Evolutionary conservation across 2,113 vertebrate genomes (phyloP).

Genomic region (Aphyosemion australe): DNA sequence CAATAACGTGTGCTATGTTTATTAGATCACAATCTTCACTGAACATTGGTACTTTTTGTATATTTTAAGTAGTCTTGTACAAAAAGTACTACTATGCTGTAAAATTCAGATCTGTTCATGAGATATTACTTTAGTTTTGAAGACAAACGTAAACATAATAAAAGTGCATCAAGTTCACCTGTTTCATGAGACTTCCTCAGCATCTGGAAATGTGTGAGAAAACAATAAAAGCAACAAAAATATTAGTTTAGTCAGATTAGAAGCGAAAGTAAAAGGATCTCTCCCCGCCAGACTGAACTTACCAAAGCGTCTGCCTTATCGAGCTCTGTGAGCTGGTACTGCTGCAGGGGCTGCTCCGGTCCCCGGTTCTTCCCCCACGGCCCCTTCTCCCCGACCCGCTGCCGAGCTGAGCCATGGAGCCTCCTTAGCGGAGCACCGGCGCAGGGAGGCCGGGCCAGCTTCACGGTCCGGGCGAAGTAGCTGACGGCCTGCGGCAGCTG

Average conservation of each 20-base stretch:
- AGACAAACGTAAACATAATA: too few relatives aligned
- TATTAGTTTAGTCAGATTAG: not conserved
- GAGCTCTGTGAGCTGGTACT: slow-evolving; percentile 69
- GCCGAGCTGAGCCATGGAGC: slow-evolving; percentile 53
- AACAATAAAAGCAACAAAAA: not conserved
- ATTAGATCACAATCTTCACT: too few relatives aligned
- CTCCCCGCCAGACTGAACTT: not conserved
- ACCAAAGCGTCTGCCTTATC: slow-evolving; percentile 83
- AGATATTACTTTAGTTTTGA: too few relatives aligned
- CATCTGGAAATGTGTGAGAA: slow-evolving; percentile 67
- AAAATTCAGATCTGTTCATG: too few relatives aligned
- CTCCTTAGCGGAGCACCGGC: slow-evolving; percentile 43
- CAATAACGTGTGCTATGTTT: too few relatives aligned
- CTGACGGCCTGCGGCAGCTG: slow-evolving; percentile 57
- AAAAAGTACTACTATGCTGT: too few relatives aligned
- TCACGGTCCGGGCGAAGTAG: slow-evolving; percentile 32
- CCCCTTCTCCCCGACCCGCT: slow-evolving; percentile 61
- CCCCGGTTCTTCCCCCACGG: slow-evolving; percentile 65
- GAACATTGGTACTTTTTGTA: too few relatives aligned
- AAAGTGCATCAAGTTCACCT: slow-evolving; percentile 54
- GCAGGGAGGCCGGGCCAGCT: slow-evolving; percentile 15
- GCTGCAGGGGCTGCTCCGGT: slow-evolving; percentile 61
- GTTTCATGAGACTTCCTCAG: slow-evolving; percentile 84
- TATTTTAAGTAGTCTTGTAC: too few relatives aligned
- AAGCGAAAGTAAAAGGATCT: slow-evolving; percentile 14